phyloP scores from a whole-genome alignment of 2,113 vertebrate genomes.

The Probosciger aterrimus region DNA sequence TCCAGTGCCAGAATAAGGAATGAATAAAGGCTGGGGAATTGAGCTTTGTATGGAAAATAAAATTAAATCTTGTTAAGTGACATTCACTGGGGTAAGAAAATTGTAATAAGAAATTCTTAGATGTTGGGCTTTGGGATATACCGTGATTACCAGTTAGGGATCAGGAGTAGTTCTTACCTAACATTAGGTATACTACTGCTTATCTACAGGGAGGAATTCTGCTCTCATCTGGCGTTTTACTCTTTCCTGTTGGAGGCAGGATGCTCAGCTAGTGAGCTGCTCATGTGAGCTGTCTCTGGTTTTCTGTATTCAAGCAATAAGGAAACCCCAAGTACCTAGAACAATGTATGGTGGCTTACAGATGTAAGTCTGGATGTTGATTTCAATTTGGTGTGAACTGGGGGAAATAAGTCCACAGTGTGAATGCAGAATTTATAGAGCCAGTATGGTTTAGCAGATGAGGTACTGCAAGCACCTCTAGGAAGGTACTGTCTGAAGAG shows the following conservation, averaged over 20 bases:
- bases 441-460: neutral
- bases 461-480: neutral
- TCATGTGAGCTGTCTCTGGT: neutral
- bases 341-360: neutral
- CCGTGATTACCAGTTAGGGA: neutral
- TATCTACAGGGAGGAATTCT: neutral
- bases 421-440: neutral
- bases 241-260: neutral
- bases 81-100: neutral
- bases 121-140: neutral
- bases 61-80: neutral
- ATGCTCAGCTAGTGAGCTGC: neutral
- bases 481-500: neutral
- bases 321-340: neutral
- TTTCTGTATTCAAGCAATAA: neutral
- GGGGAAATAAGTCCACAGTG: rapidly evolving
- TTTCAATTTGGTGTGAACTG: neutral
- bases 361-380: neutral
- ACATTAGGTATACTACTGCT: neutral
- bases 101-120: neutral
- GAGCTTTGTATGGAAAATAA: neutral
- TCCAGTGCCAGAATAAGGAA: neutral
- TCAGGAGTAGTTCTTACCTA: neutral
- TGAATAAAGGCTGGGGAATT: neutral
- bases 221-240: neutral